A percentile compares a stretch with the other conserved stretches of the same genome.
Evolutionary conservation across 2,113 vertebrate genomes (phyloP).

Genomic region (Pampusana beccarii): DNA sequence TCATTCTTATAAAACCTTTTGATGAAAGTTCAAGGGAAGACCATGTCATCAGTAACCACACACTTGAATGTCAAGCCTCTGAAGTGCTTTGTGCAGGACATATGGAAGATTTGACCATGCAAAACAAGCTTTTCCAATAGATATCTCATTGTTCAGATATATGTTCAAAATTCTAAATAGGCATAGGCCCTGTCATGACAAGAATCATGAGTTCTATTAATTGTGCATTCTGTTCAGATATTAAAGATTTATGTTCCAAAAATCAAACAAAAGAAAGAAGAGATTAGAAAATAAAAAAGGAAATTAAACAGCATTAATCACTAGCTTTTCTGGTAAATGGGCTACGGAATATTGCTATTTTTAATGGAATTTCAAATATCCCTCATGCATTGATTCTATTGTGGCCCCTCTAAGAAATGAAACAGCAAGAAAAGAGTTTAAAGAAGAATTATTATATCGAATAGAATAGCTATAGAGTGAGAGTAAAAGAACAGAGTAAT

Average conservation of each 20-base stretch:
- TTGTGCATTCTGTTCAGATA: not conserved
- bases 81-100: not conserved
- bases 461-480: not conserved
- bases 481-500: not conserved
- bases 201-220: not conserved
- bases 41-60: not conserved
- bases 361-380: not conserved
- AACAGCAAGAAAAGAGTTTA: conserved; percentile 5
- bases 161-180: not conserved
- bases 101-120: not conserved
- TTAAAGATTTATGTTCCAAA: not conserved
- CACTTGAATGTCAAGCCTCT: not conserved
- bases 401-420: not conserved
- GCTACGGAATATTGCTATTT: not conserved
- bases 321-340: not conserved
- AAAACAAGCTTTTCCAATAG: not conserved
- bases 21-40: not conserved
- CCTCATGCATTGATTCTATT: not conserved
- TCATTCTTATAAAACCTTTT: not conserved
- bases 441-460: conserved; percentile 27
- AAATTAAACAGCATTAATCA: not conserved
- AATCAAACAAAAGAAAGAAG: not conserved
- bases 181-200: not conserved
- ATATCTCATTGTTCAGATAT: not conserved
- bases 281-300: not conserved